Evolutionary conservation across 1,140 invertebrate species (phyloP).

Genomic region (Bombus vancouverensis): DNA sequence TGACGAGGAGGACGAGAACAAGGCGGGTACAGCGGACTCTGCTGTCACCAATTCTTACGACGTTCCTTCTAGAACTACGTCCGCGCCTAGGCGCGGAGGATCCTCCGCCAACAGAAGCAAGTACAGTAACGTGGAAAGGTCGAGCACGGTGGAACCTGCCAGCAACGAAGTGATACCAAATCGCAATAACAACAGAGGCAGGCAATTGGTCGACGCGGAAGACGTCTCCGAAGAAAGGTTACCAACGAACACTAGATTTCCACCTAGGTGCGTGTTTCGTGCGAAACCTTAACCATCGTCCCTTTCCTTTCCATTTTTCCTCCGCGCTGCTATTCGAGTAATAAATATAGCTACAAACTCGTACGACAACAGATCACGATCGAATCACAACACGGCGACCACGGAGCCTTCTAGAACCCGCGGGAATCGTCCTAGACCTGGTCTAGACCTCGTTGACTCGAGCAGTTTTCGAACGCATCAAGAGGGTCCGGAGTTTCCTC

Average conservation of each 20-base stretch:
- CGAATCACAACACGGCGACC: conserved; percentile 78
- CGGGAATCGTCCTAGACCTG: conserved; percentile 86
- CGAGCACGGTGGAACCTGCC: conserved; percentile 83
- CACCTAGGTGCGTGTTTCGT: conserved; percentile 84
- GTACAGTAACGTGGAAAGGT: conserved; percentile 87
- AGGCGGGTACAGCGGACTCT: conserved; percentile 75
- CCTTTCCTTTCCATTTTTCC: no score
- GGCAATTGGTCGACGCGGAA: conserved; percentile 83
- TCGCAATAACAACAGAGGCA: conserved; percentile 82
- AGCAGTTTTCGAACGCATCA: conserved; percentile 90
- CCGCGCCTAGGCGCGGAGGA: conserved; percentile 72
- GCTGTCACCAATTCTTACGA: conserved; percentile 84
- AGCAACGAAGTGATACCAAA: conserved; percentile 88
- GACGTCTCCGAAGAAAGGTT: conserved; percentile 85
- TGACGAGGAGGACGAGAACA: conserved; percentile 89
- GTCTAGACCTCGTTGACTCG: conserved; percentile 90
- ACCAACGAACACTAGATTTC: conserved; percentile 90
- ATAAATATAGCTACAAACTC: neutral
- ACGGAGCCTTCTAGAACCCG: conserved; percentile 81
- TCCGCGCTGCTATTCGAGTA: neutral
- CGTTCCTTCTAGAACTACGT: conserved; percentile 82
- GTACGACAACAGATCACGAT: conserved; percentile 71
- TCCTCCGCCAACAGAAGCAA: conserved; percentile 82
- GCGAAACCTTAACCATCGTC: no score
- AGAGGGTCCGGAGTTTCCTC: conserved; percentile 82